Evolutionary conservation across 2,888 invertebrate genomes (phyloP).

Genomic region (Harpalus rufipes): DNA sequence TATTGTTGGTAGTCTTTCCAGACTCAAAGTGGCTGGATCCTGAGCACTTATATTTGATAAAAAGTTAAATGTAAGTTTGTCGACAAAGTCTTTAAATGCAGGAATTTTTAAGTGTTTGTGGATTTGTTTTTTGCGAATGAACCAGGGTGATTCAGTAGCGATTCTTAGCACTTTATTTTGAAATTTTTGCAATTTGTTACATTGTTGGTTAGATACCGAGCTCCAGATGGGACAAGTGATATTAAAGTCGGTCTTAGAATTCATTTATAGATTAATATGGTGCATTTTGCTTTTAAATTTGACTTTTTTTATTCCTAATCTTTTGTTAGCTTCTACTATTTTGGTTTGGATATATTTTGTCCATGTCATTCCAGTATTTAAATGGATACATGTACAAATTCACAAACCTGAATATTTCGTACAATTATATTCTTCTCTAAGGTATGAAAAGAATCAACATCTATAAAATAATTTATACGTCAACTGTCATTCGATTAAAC

Average conservation of each 20-base stretch:
- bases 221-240: conserved; percentile 43
- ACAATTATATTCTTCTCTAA: no score
- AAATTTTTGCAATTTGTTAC: conserved; percentile 19
- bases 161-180: conserved; percentile 49
- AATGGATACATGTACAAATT: no score
- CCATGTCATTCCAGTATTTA: no score
- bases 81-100: background rate
- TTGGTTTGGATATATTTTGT: no score
- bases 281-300: no score
- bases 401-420: no score
- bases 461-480: no score
- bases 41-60: conserved; percentile 5
- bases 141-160: background rate
- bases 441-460: no score
- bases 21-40: background rate
- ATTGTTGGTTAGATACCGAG: background rate
- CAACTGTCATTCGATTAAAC: no score
- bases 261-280: no score
- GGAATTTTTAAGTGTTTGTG: conserved; percentile 5
- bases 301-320: no score
- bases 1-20: background rate
- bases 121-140: background rate
- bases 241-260: background rate
- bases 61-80: background rate
- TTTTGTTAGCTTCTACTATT: no score